Base-by-base conservation (phyloP, 1,140 invertebrate species). In the Anastatus disparis region DNA sequence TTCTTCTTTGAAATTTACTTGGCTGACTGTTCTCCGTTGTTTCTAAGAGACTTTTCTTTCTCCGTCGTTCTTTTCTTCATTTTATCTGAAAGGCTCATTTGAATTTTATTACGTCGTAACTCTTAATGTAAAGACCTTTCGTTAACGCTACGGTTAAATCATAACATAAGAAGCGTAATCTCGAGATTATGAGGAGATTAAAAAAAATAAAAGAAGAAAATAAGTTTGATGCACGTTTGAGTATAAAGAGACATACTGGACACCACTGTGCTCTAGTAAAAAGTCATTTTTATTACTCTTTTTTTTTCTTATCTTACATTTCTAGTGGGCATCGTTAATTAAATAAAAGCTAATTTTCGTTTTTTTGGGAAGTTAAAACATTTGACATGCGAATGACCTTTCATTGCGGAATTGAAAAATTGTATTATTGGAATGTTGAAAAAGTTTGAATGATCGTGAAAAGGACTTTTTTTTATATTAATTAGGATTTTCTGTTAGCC, bases 41-140 rank as follows among this genome's bases (percentile, higher is more conserved):
- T 50, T 69, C 59, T 22, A 13, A 6, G 10, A 55, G 50, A 48
- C 24, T 50, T 31, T n/a, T 31, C 26, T 44, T 55, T 61, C 44
- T 63, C 52, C 13, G 26, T 26, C n/a, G 24, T 22, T 44, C 22
- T 15, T 8, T 52, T 15, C 27, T 29, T 40, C 9, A 40, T 70
- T 64, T 48, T 64, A 59, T 56, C 58, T n/a, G n/a, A n/a, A n/a
- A n/a, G 35, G 42, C 59, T 70, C 64, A 63, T 64, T 70, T 64
- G 61, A 70, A 64, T 70, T 70, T 70, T 70, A 70, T 64, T 70
- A 29, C 68, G 10, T 70, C 59, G 68, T 70, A 64, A 70, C 68
- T 70, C 59, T 62, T 62, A 55, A 55, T 63, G 67, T 63, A 55
- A 70, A 63, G 67, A 70, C 67, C 67, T 70, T 70, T 70, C 67